Evolutionary conservation across 2,888 invertebrate genomes (phyloP), one percentile per base, ranked within the genome.

Genomic region (Pantelozetes paolii): DNA sequence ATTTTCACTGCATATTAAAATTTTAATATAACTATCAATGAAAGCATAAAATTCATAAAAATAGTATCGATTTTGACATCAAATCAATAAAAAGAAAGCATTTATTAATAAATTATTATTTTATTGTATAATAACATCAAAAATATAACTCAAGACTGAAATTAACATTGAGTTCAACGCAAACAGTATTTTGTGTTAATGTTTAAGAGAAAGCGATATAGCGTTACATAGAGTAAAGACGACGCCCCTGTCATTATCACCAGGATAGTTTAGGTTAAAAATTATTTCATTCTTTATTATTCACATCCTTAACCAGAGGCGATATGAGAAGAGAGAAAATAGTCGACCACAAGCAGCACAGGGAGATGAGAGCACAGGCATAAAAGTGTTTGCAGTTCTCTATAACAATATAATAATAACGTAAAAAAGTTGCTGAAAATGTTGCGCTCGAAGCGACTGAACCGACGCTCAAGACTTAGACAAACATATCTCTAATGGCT

Each of bases 241-340:
- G 67, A 67, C 67, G 67, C 67, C 67, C 67, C 36, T 40, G 42
- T 67, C 42, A 67, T 67, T 67, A 67, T 67, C 40, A 67, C 36
- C 8, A n/a, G 67, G 8, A 36, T 67, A 67, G 67, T 67, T 67
- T 30, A 40, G 67, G 20, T 23, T 32, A 23, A 20, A 67, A 67
- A 42, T 67, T 42, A 67, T 67, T 67, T 67, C 23, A 67, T 32
- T 67, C 67, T 67, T 67, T 67, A 67, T 67, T 28, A 30, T 67
- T 67, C 67, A 67, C 67, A 67, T 67, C 67, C 67, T 42, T 67
- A 40, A 67, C 67, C 67, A 67, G 67, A 67, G 67, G 67, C 67
- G 11, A 57, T 23, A 57, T 6, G n/a, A 59, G n/a, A n/a, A 26
- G 26, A 50, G 11, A 67, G 9, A 36, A 15, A 42, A 67, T 42